Base-by-base conservation (phyloP, 2,113 vertebrate genomes). In the Oryzias woworae region DNA sequence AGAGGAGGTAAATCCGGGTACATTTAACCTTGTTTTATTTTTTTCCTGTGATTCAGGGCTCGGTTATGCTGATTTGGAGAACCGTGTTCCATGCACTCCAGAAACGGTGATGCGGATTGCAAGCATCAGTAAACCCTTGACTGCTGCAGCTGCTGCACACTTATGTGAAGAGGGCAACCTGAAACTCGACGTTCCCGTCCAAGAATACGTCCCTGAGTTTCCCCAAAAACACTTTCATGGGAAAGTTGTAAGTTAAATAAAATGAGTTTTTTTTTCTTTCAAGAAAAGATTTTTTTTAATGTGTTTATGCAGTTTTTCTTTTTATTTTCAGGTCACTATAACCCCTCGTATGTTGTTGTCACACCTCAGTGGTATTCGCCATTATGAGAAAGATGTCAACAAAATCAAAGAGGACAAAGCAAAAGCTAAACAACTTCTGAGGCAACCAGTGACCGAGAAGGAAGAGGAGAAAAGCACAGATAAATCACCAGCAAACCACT, bases 101-200 rank as follows among this genome's bases (percentile, higher is more conserved):
- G 92, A 95, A 62, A 98, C 96, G 0, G 87, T 98, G 53, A 94
- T 99, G 95, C 91, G 97, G 36, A 95, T 99, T 4, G 97, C 97
- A 66, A 99, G 97, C 69, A 95, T 99, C 90, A 99, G 97, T 91
- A 99, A 99, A 79, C 91, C 95, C 51, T 93, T 99, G 22, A 97
- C 97, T 1, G 93, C 95, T 82, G 89, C 94, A 46, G 97, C 97
- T 73, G 90, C 93, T 46, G 95, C 94, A 15, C 95, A 93, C 52
- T n/a, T 98, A 12, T 96, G 94, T 89, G 95, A 98, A 75, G 91
- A 94, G 7, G 95, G 95, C 7, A 96, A 93, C 62, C 85, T 99
- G 60, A 93, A 99, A 79, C 93, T 98, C 0, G 97, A 99, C 73
- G 86, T 88, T 24, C 94, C 97, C 0, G 94, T 99, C 71, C 97